Evolutionary conservation across 1,140 invertebrate species (phyloP).

Genomic region (Drosophila paulistorum): DNA sequence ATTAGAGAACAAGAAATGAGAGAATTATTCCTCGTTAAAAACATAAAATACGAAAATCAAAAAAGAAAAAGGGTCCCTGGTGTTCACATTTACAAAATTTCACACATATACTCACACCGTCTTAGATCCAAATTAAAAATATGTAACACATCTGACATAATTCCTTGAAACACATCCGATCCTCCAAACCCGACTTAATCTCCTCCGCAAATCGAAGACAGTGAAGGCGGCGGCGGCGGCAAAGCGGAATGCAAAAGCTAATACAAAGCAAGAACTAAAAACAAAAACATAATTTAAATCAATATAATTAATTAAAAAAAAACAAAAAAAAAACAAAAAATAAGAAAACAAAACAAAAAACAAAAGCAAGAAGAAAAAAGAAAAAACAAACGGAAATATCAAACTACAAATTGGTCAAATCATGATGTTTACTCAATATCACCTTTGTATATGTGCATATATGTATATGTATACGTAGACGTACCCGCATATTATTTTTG

Average conservation of each 20-base stretch:
- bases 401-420: constrained; percentile 12
- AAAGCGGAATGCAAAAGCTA: background rate
- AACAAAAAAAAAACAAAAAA: background rate
- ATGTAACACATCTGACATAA: background rate
- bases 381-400: background rate
- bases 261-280: background rate
- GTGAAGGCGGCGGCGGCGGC: background rate
- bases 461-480: constrained; percentile 14
- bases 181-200: background rate
- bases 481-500: constrained; percentile 42
- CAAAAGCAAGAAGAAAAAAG: background rate
- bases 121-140: background rate
- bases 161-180: background rate
- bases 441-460: constrained; percentile 21
- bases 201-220: background rate
- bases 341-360: background rate
- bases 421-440: constrained; percentile 13
- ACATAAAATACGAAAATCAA: too few species aligned
- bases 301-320: background rate
- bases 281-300: background rate
- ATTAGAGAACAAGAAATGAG: background rate
- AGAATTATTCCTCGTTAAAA: background rate
- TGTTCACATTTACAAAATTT: background rate
- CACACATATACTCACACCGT: background rate
- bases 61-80: background rate